Evolutionary conservation across 2,113 vertebrate genomes (phyloP).

Genomic region (Cebus imitator): DNA sequence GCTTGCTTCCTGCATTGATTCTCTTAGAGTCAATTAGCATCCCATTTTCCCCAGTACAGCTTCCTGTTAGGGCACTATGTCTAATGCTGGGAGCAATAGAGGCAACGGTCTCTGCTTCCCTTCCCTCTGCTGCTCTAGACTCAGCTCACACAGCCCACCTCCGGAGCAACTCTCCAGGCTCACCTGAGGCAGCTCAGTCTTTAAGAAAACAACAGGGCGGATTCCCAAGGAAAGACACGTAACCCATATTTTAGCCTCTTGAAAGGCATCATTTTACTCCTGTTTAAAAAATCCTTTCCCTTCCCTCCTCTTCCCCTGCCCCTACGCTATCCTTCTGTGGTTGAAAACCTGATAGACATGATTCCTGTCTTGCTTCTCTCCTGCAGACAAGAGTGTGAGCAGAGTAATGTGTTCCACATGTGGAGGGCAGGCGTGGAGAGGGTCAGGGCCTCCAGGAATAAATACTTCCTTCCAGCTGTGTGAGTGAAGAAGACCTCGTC

Average conservation of each 20-base stretch:
- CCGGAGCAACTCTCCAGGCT: rapidly evolving
- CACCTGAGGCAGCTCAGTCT: background rate
- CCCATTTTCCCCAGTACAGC: too few species aligned
- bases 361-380: background rate
- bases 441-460: background rate
- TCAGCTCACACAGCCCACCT: background rate
- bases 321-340: background rate
- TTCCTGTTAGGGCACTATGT: background rate
- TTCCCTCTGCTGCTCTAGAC: background rate
- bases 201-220: background rate
- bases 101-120: rapidly evolving
- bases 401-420: rapidly evolving
- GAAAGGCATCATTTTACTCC: rapidly evolving
- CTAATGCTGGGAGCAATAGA: rapidly evolving
- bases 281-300: background rate
- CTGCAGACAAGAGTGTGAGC: background rate
- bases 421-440: rapidly evolving
- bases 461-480: background rate
- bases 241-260: background rate
- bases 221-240: rapidly evolving
- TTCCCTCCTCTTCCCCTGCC: too few species aligned
- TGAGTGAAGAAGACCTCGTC: rapidly evolving
- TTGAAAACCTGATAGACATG: background rate
- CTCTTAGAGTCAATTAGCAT: background rate
- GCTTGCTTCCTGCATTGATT: background rate